Percentiles rank a stretch among this genome's conserved stretches.
Evolutionary conservation across 1,140 invertebrate species (phyloP).

Genomic region (Formica selysi): DNA sequence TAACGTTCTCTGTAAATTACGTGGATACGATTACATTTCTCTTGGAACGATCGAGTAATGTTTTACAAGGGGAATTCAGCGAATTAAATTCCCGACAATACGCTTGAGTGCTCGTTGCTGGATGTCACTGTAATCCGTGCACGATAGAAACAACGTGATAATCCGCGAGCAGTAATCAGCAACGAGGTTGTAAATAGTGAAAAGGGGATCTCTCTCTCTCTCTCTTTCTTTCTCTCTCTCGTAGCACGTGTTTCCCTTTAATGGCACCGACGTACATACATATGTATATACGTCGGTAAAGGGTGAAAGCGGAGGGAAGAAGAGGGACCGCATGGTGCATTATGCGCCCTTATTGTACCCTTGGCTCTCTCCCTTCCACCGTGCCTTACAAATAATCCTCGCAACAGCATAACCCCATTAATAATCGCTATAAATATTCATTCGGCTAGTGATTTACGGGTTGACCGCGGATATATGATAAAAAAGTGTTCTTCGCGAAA

Average conservation of each 20-base stretch:
- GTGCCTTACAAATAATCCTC: slow-evolving; percentile 75
- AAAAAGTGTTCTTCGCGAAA: slow-evolving; percentile 63
- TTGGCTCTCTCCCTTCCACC: slow-evolving; percentile 47
- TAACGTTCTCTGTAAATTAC: not conserved
- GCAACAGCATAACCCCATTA: slow-evolving; percentile 78
- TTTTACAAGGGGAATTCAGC: slow-evolving; percentile 24
- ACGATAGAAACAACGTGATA: slow-evolving; percentile 58
- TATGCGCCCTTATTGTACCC: slow-evolving; percentile 74
- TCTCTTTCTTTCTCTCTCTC: slow-evolving; percentile 21
- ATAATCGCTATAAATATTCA: slow-evolving; percentile 82
- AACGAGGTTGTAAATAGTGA: slow-evolving; percentile 71
- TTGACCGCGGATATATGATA: slow-evolving; percentile 63
- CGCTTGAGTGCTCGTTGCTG: slow-evolving; percentile 38
- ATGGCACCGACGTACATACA: slow-evolving; percentile 61
- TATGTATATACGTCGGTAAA: slow-evolving; percentile 8
- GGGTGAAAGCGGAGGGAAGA: not conserved
- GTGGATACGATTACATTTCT: not conserved
- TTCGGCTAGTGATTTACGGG: slow-evolving; percentile 77
- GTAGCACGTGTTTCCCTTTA: slow-evolving; percentile 70
- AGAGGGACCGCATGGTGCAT: slow-evolving; percentile 70
- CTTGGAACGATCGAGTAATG: slow-evolving; percentile 15
- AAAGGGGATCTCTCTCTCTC: slow-evolving; percentile 62
- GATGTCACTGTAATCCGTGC: slow-evolving; percentile 53
- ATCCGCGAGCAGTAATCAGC: slow-evolving; percentile 61
- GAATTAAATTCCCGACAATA: slow-evolving; percentile 28